phyloP scores from a whole-genome alignment of 2,797 vertebrate genomes.

The Diglossa cyanea region DNA sequence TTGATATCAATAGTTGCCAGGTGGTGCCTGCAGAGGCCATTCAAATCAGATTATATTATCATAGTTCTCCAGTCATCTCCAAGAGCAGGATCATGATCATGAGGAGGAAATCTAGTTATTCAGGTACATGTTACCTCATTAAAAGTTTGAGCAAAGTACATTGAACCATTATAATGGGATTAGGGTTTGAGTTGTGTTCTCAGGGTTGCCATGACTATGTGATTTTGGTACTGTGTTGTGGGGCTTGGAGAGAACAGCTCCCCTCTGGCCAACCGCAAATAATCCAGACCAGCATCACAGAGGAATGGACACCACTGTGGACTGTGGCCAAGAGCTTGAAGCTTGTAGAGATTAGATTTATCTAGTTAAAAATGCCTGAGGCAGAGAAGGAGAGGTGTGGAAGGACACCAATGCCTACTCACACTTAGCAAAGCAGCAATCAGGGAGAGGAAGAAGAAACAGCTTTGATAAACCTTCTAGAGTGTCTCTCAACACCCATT shows the following conservation, averaged over 20 bases:
- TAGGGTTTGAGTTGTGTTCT: slow-evolving; percentile 38
- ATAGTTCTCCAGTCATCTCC: slow-evolving; percentile 46
- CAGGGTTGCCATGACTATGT: slow-evolving; percentile 37
- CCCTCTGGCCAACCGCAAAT: background rate
- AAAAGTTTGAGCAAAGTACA: slow-evolving; percentile 66
- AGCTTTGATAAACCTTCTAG: background rate
- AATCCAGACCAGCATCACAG: background rate
- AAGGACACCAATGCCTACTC: background rate
- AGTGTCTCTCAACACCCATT: background rate
- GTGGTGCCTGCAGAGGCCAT: slow-evolving; percentile 36
- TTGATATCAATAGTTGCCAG: slow-evolving; percentile 60
- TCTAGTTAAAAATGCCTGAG: slow-evolving; percentile 18
- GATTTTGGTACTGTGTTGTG: slow-evolving; percentile 17
- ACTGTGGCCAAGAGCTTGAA: background rate
- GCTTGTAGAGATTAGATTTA: background rate
- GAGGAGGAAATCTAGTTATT: slow-evolving; percentile 67
- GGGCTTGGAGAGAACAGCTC: background rate
- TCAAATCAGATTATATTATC: slow-evolving; percentile 68
- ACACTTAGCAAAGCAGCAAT: background rate
- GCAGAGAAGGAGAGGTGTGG: background rate
- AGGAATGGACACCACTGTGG: background rate
- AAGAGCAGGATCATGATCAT: slow-evolving; percentile 40
- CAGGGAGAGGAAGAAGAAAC: background rate
- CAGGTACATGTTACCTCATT: slow-evolving; percentile 63
- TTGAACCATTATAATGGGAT: slow-evolving; percentile 43